Evolutionary conservation across 92 coral and sea anemone species (phyloP), one percentile per base, ranked within the genome.

Genomic region (Epizoanthus fatuus): DNA sequence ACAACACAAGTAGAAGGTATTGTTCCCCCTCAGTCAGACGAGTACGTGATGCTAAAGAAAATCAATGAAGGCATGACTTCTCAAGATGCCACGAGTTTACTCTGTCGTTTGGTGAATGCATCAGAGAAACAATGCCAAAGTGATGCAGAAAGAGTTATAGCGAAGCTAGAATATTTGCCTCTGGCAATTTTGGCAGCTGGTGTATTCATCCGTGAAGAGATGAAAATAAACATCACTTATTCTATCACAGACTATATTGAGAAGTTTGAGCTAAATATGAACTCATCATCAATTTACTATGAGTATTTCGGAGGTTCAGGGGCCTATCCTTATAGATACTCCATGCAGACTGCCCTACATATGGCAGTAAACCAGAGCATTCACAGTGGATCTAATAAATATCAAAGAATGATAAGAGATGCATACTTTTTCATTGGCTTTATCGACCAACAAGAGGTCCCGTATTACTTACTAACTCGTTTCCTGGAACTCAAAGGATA

Each of bases 131-230:
- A 62, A 0, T 62, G 67, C 1, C 67, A 19, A 9, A 29, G n/a
- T 60, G 4, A 60, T 20, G 66, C 66, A 6, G 11, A 60, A 29
- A 3, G 13, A 19, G 67, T 62, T 22, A 29, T 20, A 19, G 38
- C 11, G 12, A 22, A 62, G 67, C 14, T 62, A 62, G 67, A 62
- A 62, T 22, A 62, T 32, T 62, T 62, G 67, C 67, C 67, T 62
- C 67, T 62, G 67, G 67, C 67, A 62, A 19, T 62, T 22, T 62
- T 62, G 67, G 67, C 67, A 22, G 67, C 67, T 22, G 67, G 67
- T 22, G 35, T 62, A 62, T 62, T 62, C 67, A 62, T 62, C 38
- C 67, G 13, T 62, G 67, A 62, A 62, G 67, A 62, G 17, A 62
- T 62, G 4, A 13, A 62, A 22, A 7, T 29, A 62, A 62, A 62